phyloP scores from a whole-genome alignment of 2,888 invertebrate genomes.

The Liopterus haemorrhoidalis region DNA sequence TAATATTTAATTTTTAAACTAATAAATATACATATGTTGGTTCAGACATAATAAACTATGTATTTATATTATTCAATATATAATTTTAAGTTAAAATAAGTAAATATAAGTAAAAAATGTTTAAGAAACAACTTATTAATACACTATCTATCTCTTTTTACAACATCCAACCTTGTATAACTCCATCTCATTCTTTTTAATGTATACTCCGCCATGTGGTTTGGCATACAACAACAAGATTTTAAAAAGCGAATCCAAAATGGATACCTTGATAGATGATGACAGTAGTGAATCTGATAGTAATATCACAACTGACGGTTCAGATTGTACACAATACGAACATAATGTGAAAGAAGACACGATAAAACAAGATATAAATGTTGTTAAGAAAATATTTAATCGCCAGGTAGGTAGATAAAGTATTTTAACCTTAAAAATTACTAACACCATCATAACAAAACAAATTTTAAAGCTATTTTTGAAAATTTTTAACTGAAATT shows the following conservation, averaged over 20 bases:
- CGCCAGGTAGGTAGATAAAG: slow-evolving; percentile 32
- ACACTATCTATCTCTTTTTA: no score
- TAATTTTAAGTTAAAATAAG: no score
- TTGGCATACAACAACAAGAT: slow-evolving; percentile 10
- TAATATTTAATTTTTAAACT: no score
- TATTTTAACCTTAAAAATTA: slow-evolving; percentile 29
- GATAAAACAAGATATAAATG: slow-evolving; percentile 25
- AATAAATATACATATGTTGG: no score
- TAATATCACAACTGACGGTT: slow-evolving; percentile 12
- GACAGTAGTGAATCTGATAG: slow-evolving; percentile 10
- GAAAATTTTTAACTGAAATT: background rate
- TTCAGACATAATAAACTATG: no score
- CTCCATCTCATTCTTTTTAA: no score
- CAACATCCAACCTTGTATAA: no score
- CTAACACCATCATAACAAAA: slow-evolving; percentile 31
- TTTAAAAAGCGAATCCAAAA: slow-evolving; percentile 19
- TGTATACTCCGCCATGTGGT: no score
- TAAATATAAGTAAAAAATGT: no score
- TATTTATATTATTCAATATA: no score
- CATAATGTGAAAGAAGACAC: slow-evolving; percentile 9
- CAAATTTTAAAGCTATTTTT: slow-evolving; percentile 22
- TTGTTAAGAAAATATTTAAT: slow-evolving; percentile 33
- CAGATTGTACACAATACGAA: slow-evolving; percentile 20
- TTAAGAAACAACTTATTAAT: no score
- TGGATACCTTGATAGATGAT: slow-evolving; percentile 16